Evolutionary conservation across 1,140 invertebrate genomes (phyloP), one percentile per base, ranked within the genome.

Genomic region (Tetramorium alpestre): DNA sequence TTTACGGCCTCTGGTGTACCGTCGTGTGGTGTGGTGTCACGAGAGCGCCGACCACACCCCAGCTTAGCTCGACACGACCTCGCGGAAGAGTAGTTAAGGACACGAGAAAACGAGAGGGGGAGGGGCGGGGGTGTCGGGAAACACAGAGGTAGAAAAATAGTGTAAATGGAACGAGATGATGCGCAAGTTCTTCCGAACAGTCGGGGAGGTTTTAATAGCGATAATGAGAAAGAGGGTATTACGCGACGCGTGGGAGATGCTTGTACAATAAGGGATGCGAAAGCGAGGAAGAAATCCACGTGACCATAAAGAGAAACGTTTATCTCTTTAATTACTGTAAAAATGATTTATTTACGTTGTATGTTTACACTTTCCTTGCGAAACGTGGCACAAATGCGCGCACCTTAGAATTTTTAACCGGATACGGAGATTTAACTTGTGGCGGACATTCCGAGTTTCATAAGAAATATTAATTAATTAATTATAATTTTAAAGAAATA

Each of bases 21-120:
- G 67, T 70, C 54, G 11, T 58, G 22, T 18, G 75, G 64, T 77
- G 58, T 86, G 70, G 67, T 81, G 64, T 86, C 84, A 65, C 85
- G 44, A 65, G 78, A 72, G 54, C 22, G 51, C 10, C 65, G 77
- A 65, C 90, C 90, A 92, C 93, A 92, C 93, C 92, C 92, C 56
- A 28, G 70, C 89, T 88, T 51, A 70, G 67, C 47, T 62, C 58
- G 51, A 87, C 81, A 80, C 75, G 54, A 84, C 62, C 38, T 85
- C 76, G 81, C 38, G 44, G 49, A 85, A 84, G 25, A 67, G 78
- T 87, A 56, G 89, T 90, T 90, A 88, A 84, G 70, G 88, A 90
- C 80, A 86, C 44, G 81, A 64, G 54, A 38, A 33, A 33, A 58
- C 44, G 67, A 47, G 22, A 18, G 38, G 44, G 28, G 47, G 11